Evolutionary conservation across 2,113 vertebrate species (phyloP), one percentile per base, ranked within the genome.

Genomic region (Dissostichus mawsoni): DNA sequence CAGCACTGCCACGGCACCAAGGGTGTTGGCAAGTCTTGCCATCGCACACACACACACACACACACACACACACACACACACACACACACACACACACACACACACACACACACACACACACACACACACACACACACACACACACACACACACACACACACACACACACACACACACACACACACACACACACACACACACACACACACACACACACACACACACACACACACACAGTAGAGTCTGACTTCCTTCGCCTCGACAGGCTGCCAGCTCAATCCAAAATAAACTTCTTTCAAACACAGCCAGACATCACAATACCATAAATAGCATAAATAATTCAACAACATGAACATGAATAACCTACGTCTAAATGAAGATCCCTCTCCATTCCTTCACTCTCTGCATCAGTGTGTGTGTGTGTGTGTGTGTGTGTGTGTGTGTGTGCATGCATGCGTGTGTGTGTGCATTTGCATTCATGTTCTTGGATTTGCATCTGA

Each of bases 301-400:
- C 79, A 81, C 82, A 92, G 78, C 82, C 84, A 78, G 78, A 89
- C 85, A 86, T 92, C 82, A 86, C 88, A 92, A 87, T 87, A 86
- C 87, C 74, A 88, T 90, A 87, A 92, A 89, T 90, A 87, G 81
- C 87, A 89, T 94, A 84, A 90, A 93, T 90, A 91, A 93, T 93
- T 93, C 90, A 93, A 71, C 84, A 74, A 73, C 78, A 76, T 61
- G 74, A 90, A 86, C 89, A 85, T 93, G 90, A 92, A 89, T 89
- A 91, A 88, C 80, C 89, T 63, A 11, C 12, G 23, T 87, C 72
- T 80, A 89, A 91, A 91, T 88, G 82, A 92, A 77, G 47, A 85
- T 70, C 51, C 59, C 52, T 84, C 75, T 82, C 61, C 68, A 50
- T 48, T 57, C 77, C 69, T 84, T 84, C 58, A 76, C 69, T 82